Base-by-base conservation (phyloP, 2,888 invertebrate species). In the Sarcophaga caerulescens region DNA sequence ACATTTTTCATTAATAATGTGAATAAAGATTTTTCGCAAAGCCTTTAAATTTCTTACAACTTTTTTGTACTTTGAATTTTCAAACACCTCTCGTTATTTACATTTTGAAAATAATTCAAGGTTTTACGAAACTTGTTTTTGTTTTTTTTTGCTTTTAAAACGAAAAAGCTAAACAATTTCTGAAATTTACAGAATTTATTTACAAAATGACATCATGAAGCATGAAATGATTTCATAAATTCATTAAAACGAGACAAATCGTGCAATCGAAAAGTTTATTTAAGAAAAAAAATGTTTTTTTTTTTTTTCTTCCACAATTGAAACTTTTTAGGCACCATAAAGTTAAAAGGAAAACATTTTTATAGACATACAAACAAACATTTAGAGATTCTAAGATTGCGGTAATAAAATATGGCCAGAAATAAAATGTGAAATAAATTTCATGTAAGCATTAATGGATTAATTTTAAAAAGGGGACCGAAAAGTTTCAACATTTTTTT, bases 161-260 rank as follows among this genome's bases (percentile, higher is more conserved):
- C 17, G 19, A 3, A n/a, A 44, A 35, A 65, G 14, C 8, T 63
- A 23, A 63, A 17, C 25, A 63, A 14, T 25, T 25, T 25, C 12
- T 3, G 23, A 65, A 23, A 44, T 35, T 66, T 17, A 35, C 35
- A 17, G 25, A 66, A 66, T 10, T 73, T 60, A n/a, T 21, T 60
- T 73, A 60, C 21, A 25, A 63, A 63, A 74, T 74, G 74, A 74
- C 74, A 74, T 74, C 74, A 74, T 74, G 17, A n/a, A 21, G 45
- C 74, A 74, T 74, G 10, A n/a, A 21, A 62, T 52, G 52, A 73
- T 45, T 62, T 60, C 45, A 60, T 62, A 21, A 47, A 47, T 25
- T 74, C 21, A 74, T 47, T 44, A 52, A 70, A 70, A 35, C 35
- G 35, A 35, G 11, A 45, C 45, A 60, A 73, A 73, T 62, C 60